phyloP scores from a whole-genome alignment of 2,113 vertebrate species.

The Sphyrna mokarran region DNA sequence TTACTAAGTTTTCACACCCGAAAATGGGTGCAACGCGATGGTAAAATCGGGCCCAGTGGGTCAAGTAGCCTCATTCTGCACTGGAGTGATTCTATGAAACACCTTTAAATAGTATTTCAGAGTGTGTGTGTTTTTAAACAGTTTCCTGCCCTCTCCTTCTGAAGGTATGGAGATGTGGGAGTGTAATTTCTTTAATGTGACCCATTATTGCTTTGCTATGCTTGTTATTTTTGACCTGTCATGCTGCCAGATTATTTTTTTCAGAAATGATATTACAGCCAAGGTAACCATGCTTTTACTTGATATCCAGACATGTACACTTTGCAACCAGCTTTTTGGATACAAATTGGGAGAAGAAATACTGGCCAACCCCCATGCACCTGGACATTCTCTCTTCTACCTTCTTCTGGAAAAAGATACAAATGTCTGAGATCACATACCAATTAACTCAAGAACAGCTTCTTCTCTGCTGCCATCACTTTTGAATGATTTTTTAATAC shows the following conservation, averaged over 20 bases:
- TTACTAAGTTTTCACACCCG: no score
- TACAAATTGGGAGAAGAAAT: background rate
- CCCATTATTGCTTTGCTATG: background rate
- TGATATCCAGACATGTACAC: background rate
- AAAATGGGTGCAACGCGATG: no score
- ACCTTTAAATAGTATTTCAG: background rate
- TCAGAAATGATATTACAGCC: background rate
- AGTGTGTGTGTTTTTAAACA: background rate
- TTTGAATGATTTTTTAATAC: no score
- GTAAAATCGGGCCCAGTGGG: no score
- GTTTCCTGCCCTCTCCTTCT: background rate
- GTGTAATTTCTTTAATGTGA: background rate
- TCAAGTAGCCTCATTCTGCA: no score
- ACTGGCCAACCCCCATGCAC: no score
- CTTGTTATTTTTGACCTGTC: background rate
- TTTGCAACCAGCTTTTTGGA: background rate
- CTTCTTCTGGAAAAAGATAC: no score
- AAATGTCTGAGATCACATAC: no score
- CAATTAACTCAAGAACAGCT: no score
- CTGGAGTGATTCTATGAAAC: background rate
- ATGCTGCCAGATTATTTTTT: background rate
- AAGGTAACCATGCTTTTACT: no score
- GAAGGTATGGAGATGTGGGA: background rate
- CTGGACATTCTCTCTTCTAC: no score
- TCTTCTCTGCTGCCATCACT: no score